Conservation (phyloP, 2,888 invertebrate genomes). For the Mellilla xanthometata region DNA sequence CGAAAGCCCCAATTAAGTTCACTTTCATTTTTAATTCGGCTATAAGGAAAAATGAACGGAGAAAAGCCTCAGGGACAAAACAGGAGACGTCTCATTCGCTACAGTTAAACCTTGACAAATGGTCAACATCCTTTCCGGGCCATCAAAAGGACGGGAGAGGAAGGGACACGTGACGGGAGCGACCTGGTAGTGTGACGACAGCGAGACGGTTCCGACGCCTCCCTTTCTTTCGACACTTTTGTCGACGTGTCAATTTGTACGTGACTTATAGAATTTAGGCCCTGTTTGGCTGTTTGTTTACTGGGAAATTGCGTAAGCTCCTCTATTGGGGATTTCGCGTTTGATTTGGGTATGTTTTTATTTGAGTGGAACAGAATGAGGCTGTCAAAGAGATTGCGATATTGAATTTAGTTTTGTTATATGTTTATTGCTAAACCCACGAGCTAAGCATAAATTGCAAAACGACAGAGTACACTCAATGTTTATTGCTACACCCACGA, state of each 20-base stretch:
- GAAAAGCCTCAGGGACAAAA: conserved; percentile 37
- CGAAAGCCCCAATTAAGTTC: conserved; percentile 8
- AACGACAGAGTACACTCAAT: too few relatives aligned
- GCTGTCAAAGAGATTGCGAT: not conserved
- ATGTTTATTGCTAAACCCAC: too few relatives aligned
- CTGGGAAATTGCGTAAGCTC: conserved; percentile 18
- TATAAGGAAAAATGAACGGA: conserved; percentile 28
- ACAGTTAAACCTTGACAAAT: conserved; percentile 59
- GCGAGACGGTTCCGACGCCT: conserved; percentile 10
- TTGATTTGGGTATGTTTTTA: conserved; percentile 19
- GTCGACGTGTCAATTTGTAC: conserved; percentile 36
- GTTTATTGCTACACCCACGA: too few relatives aligned
- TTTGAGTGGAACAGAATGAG: conserved; percentile 1
- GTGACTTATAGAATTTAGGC: conserved; percentile 59
- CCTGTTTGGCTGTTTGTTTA: conserved; percentile 34
- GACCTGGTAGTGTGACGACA: conserved; percentile 31
- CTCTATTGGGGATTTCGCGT: conserved; percentile 18
- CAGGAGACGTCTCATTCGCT: conserved; percentile 44
- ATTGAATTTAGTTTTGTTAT: too few relatives aligned
- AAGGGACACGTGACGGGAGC: conserved; percentile 10
- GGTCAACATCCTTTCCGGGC: conserved; percentile 40
- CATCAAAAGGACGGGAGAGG: conserved; percentile 4
- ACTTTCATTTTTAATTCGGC: conserved; percentile 18
- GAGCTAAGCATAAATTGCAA: too few relatives aligned
- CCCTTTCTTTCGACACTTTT: conserved; percentile 23